Conservation (phyloP, 2,797 vertebrate genomes). For the Staurois parvus region DNA sequence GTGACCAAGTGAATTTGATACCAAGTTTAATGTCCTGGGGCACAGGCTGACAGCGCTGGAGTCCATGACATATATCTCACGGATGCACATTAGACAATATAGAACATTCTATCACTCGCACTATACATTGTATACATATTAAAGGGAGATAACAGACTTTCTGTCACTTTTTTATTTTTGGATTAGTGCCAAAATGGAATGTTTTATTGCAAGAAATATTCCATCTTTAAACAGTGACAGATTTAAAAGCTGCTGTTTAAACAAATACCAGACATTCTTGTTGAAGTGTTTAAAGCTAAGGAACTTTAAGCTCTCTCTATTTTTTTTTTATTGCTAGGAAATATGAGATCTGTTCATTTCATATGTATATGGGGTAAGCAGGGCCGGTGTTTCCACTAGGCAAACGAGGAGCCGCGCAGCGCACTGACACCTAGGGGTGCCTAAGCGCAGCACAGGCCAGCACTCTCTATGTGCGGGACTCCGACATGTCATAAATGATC, state of each 20-base stretch:
- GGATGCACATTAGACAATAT: background rate
- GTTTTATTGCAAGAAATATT: background rate
- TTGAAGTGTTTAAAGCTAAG: background rate
- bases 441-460: too few species aligned
- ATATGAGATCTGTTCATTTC: slow-evolving; percentile 9
- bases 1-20: background rate
- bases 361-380: background rate
- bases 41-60: background rate
- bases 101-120: background rate
- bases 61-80: background rate
- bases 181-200: background rate
- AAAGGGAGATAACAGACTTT: background rate
- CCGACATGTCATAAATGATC: too few species aligned
- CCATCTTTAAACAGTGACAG: slow-evolving; percentile 4
- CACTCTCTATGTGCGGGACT: too few species aligned
- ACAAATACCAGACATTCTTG: slow-evolving; percentile 42
- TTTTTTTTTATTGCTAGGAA: background rate
- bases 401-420: too few species aligned
- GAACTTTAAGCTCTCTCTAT: background rate
- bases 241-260: slow-evolving; percentile 11
- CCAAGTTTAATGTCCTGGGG: slow-evolving; percentile 31
- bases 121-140: background rate
- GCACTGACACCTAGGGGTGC: too few species aligned
- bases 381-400: too few species aligned
- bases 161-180: background rate